Evolutionary conservation across 2,113 vertebrate species (phyloP).

Genomic region (Chlamydotis undulata): DNA sequence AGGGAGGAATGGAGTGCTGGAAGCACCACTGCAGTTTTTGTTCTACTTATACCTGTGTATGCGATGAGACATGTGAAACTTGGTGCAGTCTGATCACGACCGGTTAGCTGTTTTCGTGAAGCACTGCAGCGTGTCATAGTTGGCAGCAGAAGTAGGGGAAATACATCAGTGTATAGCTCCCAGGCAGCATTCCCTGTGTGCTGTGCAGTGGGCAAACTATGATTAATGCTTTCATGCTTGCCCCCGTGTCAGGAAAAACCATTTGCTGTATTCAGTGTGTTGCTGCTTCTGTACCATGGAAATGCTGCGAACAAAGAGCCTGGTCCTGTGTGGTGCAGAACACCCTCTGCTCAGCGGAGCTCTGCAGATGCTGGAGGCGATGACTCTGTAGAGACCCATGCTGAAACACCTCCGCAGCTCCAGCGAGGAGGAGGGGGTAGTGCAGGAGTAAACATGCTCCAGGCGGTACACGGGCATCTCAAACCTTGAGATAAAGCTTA

Average conservation of each 20-base stretch:
- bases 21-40: neutral
- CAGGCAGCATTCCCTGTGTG: neutral
- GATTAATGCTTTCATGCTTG: neutral
- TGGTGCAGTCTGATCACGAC: neutral
- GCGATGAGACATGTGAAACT: neutral
- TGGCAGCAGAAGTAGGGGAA: neutral
- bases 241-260: neutral
- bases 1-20: neutral
- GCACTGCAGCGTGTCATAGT: neutral
- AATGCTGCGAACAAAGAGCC: neutral
- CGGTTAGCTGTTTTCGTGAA: neutral
- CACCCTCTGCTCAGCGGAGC: neutral
- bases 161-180: neutral
- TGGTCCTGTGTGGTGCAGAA: neutral
- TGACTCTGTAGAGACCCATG: neutral
- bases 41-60: neutral
- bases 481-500: neutral
- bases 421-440: neutral
- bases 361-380: neutral
- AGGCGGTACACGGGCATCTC: neutral
- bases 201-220: neutral
- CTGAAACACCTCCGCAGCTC: neutral
- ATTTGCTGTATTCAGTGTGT: neutral
- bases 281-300: neutral
- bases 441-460: neutral